These are phyloP conservation scores for Nycticorax nycticorax DNA, from an alignment of 2,113 vertebrate species.

Conservation along the genomic window DNA sequence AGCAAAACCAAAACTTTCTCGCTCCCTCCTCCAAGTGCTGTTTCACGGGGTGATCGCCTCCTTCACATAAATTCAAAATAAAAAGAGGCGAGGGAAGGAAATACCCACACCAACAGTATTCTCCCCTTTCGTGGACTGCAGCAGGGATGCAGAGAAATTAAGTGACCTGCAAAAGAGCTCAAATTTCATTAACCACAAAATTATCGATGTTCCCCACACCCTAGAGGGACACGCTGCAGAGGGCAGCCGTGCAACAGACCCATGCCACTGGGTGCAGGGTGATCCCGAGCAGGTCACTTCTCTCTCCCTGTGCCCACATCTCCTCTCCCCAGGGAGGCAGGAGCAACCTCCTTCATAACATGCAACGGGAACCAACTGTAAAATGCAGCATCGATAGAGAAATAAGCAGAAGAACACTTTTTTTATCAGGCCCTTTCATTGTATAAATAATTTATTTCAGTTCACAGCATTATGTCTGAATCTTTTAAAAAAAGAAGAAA, in stretches of 20 bases:
- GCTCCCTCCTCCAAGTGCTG: neutral
- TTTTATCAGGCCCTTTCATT: conserved; percentile 42
- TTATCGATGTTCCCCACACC: neutral
- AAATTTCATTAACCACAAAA: neutral
- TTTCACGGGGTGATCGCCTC: rapidly evolving
- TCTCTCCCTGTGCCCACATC: neutral
- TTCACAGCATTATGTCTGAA: conserved; percentile 73
- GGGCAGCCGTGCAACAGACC: neutral
- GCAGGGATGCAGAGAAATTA: neutral
- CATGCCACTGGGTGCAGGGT: neutral
- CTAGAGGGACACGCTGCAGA: neutral
- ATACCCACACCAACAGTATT: neutral
- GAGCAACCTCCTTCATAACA: neutral
- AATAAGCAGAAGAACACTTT: conserved; percentile 4
- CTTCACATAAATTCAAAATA: neutral
- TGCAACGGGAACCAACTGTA: neutral
- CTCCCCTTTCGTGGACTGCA: neutral
- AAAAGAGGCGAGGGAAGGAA: neutral
- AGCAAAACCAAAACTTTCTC: neutral
- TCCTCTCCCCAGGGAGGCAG: neutral
- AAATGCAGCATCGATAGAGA: neutral
- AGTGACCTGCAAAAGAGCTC: neutral
- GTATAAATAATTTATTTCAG: conserved; percentile 81
- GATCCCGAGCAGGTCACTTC: neutral
- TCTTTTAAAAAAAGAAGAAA: conserved; percentile 46